Evolutionary conservation across 2,797 vertebrate species (phyloP).

Genomic region (Rachycentron canadum): DNA sequence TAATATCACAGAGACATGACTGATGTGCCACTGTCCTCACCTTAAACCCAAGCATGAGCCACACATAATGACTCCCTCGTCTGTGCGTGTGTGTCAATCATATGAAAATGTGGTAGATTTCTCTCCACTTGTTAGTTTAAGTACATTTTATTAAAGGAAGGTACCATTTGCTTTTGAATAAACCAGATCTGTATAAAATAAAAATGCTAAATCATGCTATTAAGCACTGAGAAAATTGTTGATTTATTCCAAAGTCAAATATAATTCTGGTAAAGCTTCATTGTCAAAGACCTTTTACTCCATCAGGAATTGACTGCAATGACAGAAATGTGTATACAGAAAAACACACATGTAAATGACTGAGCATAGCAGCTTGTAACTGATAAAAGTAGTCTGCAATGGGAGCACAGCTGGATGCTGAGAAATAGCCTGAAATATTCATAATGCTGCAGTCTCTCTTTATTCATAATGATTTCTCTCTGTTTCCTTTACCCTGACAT

Average conservation of each 20-base stretch:
- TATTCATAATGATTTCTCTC: constrained; percentile 34
- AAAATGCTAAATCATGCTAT: background rate
- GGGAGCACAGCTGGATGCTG: constrained; percentile 19
- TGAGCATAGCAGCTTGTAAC: background rate
- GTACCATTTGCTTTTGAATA: background rate
- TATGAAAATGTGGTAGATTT: background rate
- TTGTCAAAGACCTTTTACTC: background rate
- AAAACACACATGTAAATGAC: constrained; percentile 7
- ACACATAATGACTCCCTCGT: background rate
- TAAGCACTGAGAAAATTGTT: background rate
- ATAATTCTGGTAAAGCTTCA: background rate
- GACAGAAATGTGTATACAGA: background rate
- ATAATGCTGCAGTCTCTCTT: constrained; percentile 65
- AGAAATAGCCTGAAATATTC: constrained; percentile 67
- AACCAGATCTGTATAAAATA: background rate
- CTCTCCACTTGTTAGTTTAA: background rate
- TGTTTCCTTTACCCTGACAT: constrained; percentile 37
- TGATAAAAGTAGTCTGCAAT: constrained; percentile 9
- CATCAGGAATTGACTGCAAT: background rate
- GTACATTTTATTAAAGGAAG: background rate
- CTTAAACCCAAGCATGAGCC: background rate
- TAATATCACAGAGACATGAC: too few species aligned
- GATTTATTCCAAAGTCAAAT: background rate
- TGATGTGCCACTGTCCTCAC: background rate
- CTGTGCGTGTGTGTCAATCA: background rate